A percentile compares a stretch with the other conserved stretches of the same genome.
Evolutionary conservation across 2,797 vertebrate species (phyloP).

Genomic region (Taenioides sp.): DNA sequence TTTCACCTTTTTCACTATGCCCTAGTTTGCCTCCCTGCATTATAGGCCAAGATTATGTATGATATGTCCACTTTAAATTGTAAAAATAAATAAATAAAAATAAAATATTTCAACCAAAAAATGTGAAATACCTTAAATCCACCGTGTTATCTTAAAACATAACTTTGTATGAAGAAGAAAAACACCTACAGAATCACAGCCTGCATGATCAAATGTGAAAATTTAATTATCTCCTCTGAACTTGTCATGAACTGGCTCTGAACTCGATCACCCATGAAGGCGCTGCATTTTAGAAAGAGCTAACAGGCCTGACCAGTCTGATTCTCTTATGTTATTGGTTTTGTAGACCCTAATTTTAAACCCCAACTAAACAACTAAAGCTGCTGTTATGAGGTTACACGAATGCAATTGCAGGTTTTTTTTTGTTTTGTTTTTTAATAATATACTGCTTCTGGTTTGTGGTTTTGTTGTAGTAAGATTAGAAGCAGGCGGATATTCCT

Average conservation of each 20-base stretch:
- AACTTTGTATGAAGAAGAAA: too few relatives aligned
- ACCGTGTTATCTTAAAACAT: too few relatives aligned
- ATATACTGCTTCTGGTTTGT: background rate
- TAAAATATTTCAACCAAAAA: too few relatives aligned
- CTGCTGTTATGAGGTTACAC: background rate
- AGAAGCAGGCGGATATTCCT: background rate
- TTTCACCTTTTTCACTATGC: too few relatives aligned
- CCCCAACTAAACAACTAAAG: background rate
- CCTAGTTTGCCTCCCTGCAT: too few relatives aligned
- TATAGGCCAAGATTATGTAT: too few relatives aligned
- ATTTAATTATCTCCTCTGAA: background rate
- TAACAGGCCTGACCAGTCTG: background rate
- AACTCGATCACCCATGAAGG: background rate
- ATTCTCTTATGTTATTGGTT: slow-evolving; percentile 3
- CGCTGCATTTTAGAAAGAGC: background rate
- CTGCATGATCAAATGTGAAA: background rate
- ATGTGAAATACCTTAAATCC: too few relatives aligned
- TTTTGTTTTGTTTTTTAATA: background rate
- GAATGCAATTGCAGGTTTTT: too few relatives aligned
- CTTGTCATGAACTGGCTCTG: background rate
- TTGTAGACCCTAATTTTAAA: background rate
- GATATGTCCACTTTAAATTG: too few relatives aligned
- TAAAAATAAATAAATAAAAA: too few relatives aligned
- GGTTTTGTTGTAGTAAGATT: background rate
- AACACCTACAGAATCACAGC: background rate